phyloP scores from a whole-genome alignment of 2,113 vertebrate species.

The Osmerus mordax region DNA sequence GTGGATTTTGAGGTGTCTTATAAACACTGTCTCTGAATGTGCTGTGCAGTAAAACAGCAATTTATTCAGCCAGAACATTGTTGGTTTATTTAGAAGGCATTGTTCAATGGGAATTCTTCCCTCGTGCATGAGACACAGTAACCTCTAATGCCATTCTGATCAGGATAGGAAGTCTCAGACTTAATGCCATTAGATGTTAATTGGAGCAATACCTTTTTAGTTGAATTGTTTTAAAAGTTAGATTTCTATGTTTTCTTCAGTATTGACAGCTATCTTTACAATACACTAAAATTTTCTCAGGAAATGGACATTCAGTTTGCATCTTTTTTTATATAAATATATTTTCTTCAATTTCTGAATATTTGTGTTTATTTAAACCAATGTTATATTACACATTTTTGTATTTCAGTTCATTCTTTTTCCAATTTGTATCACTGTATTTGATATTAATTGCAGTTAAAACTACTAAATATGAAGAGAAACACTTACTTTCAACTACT shows the following conservation, averaged over 20 bases:
- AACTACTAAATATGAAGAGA: no score
- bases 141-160: no score
- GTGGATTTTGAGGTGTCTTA: not conserved
- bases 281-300: constrained; percentile 54
- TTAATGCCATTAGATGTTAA: not conserved
- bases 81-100: no score
- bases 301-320: constrained; percentile 47
- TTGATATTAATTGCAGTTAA: constrained; percentile 37
- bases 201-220: not conserved
- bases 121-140: not conserved
- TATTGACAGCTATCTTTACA: constrained; percentile 40
- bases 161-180: no score
- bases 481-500: constrained; percentile 4
- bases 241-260: constrained; percentile 3
- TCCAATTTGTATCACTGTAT: constrained; percentile 43
- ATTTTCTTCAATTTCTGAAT: constrained; percentile 40
- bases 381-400: constrained; percentile 51
- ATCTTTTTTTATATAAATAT: constrained; percentile 47
- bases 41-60: not conserved
- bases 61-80: no score
- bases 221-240: not conserved
- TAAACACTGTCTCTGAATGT: not conserved
- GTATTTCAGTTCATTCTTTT: constrained; percentile 51
- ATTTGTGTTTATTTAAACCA: constrained; percentile 45
- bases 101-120: not conserved